Percentiles rank a stretch among this genome's conserved stretches.
phyloP scores from a whole-genome alignment of 2,113 vertebrate species.

The cat (Felis catus) region F.catus_Fca126_mat1.0 CM031414.1:102950501-102951000 shows the following conservation, averaged over 20 bases:
- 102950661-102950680: no score
- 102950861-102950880: not conserved
- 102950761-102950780: no score
- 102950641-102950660: not conserved
- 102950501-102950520: not conserved
- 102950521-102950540: not conserved
- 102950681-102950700: not conserved
- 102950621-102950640: no score
- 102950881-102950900: not conserved
- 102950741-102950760: not conserved
- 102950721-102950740: not conserved
- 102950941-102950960: not conserved
- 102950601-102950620: not conserved
- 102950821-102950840: no score
- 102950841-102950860: no score
- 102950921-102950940: not conserved
- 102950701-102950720: not conserved
- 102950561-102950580: not conserved
- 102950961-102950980: no score
- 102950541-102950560: not conserved
- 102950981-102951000: no score
- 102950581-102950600: no score
- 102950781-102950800: not conserved
- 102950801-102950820: no score
- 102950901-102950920: not conserved